Percentiles rank a stretch among this genome's conserved stretches.
phyloP scores from a whole-genome alignment of 1,140 invertebrate genomes.

The Pseudomyrmex pallidus region DNA sequence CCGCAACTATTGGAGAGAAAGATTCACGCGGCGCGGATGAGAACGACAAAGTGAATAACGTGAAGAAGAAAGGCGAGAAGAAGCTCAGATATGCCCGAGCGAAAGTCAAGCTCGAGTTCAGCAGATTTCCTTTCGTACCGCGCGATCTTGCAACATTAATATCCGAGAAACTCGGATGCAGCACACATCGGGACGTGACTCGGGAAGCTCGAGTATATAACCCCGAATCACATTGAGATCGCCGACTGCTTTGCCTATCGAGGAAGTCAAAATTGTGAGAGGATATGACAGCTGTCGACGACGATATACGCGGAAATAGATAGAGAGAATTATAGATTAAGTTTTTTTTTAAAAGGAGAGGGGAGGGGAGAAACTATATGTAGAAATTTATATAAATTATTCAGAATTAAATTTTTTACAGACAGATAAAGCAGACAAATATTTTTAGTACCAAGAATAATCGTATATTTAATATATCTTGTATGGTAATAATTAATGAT shows the following conservation, averaged over 20 bases:
- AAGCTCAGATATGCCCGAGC: slow-evolving; percentile 71
- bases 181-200: slow-evolving; percentile 61
- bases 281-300: background rate
- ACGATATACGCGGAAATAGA: background rate
- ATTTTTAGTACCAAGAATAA: no score
- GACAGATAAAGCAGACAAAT: no score
- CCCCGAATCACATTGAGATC: slow-evolving; percentile 59
- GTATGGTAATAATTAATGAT: no score
- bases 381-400: background rate
- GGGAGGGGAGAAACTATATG: no score
- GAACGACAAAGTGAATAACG: slow-evolving; percentile 62
- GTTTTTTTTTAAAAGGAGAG: background rate
- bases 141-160: slow-evolving; percentile 69
- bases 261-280: slow-evolving; percentile 56
- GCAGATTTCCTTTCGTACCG: slow-evolving; percentile 39
- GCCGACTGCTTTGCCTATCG: background rate
- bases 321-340: background rate
- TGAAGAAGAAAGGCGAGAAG: slow-evolving; percentile 67
- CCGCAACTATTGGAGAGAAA: slow-evolving; percentile 33
- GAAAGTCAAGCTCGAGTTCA: slow-evolving; percentile 77
- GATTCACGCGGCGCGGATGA: slow-evolving; percentile 9
- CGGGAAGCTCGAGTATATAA: slow-evolving; percentile 38
- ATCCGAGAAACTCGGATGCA: slow-evolving; percentile 74
- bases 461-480: no score
- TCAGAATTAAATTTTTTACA: no score